Evolutionary conservation across 1,140 invertebrate genomes (phyloP), one percentile per base, ranked within the genome.

Genomic region (Steinernema feltiae): DNA sequence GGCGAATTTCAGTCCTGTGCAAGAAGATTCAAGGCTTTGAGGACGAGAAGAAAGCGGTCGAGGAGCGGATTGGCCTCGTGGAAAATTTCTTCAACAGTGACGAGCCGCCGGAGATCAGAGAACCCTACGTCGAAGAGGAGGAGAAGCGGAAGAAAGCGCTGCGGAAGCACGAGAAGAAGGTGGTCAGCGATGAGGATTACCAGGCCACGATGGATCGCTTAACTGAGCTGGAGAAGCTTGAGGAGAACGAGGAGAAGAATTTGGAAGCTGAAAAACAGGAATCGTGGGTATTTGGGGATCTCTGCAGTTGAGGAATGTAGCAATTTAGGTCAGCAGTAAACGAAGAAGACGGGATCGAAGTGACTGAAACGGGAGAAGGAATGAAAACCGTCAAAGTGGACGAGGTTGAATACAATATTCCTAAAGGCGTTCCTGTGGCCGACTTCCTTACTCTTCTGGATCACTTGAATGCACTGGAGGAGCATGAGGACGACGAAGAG

Each of bases 161-260:
- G 3, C 15, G 32, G 29, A 71, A 71, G 3, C 12, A 3, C 3
- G 12, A 32, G 12, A 63, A 63, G 53, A 29, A 71, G 3, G 70
- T 21, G 7, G 70, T 71, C 70, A 71, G 70, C 46, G 21, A 71
- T 15, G 12, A 30, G 32, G 70, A 71, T 3, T 71, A 41, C 46
- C 2, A 71, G 15, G 70, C 7, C 12, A 35, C 30, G 15, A 71
- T 71, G 70, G 24, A 71, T 3, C 70, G 24, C 24, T 27, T 71
- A 3, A 27, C 35, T 27, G 24, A 32, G 24, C 70, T 71, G 21
- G 70, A 71, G 24, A 32, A 41, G 70, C 32, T 35, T 32, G 70
- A 71, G 24, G 15, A 35, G 12, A 71, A 21, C 15, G 53, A 17
- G 24, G 15, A 27, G 53, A 27, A 63, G 53, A 21, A 63, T 7